phyloP scores from a whole-genome alignment of 2,797 vertebrate genomes.

The Gallirallus australis region DNA sequence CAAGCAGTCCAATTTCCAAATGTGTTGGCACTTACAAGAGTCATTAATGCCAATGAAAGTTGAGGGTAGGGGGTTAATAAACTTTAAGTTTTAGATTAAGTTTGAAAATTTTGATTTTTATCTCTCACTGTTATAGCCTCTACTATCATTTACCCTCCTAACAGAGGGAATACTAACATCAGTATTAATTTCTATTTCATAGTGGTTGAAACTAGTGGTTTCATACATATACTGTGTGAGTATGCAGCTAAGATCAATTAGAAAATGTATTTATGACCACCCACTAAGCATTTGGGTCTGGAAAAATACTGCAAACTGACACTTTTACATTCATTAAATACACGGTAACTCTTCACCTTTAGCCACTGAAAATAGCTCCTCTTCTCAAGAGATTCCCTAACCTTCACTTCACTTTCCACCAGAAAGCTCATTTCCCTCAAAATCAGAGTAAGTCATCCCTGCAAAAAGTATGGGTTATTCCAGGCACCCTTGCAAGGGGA shows the following conservation, averaged over 20 bases:
- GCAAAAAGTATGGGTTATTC: not conserved
- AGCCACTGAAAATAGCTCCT: not conserved
- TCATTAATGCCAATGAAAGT: not conserved
- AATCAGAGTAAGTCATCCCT: not conserved
- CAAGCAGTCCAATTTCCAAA: not conserved
- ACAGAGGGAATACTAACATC: not conserved
- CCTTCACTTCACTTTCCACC: not conserved
- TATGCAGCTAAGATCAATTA: not conserved
- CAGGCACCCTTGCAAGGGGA: not conserved
- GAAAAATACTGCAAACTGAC: not conserved
- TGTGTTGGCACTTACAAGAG: not conserved
- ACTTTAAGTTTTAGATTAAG: not conserved
- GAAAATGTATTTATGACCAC: not conserved
- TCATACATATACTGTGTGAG: not conserved
- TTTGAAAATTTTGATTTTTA: not conserved
- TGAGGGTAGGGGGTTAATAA: not conserved
- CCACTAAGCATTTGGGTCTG: not conserved
- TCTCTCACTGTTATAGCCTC: not conserved
- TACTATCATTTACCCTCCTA: not conserved
- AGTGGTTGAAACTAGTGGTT: not conserved
- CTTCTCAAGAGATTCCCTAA: not conserved
- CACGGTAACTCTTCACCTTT: not conserved
- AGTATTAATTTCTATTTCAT: not conserved
- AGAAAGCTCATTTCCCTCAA: not conserved
- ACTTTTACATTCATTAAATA: not conserved